Evolutionary conservation across 2,797 vertebrate species (phyloP), one percentile per base, ranked within the genome.

Genomic region (Notolepis coatsorum): DNA sequence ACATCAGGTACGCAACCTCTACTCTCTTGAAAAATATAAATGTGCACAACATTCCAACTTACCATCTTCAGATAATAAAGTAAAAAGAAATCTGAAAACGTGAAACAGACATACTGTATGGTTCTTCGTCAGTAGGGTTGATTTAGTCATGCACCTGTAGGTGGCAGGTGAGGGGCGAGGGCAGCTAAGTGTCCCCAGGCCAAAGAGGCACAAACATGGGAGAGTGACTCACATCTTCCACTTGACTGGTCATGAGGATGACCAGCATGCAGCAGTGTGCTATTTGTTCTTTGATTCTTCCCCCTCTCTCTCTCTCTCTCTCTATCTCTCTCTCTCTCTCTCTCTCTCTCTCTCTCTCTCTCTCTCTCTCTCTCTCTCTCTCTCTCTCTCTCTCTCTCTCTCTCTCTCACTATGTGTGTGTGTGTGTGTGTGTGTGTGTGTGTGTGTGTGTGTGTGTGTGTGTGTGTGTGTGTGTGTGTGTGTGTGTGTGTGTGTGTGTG

Each of bases 171-270:
- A 59, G 46, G 2, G 20, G 43, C 12, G 18, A 17, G 13, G n/a
- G 28, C 13, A 12, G 39, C 1, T 57, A 35, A 5, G 2, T 17
- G n/a, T 10, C 21, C 30, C 41, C 27, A 45, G 18, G 7, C 27
- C 2, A 30, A 30, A 27, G 18, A 28, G 31, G 69, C 52, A 50
- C 33, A 58, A 17, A 46, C 52, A n/a, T 20, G 17, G 23, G 49
- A 52, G 9, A 35, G 21, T 46, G 46, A 55, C 50, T 71, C 63
- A 64, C 48, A 23, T 56, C 24, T 64, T 67, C 38, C 33, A n/a
- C n/a, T n/a, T 27, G 37, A 47, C 17, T 61, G 54, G 42, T 65
- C 27, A 61, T 31, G 43, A 41, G 37, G 50, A 48, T 33, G 63
- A 51, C 64, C 72, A 41, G 54, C 20, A n/a, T 25, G 7, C 5